These are phyloP conservation scores for Amphimallon solstitiale DNA, from an alignment of 2,888 invertebrate genomes.

Conservation along the genomic window DNA sequence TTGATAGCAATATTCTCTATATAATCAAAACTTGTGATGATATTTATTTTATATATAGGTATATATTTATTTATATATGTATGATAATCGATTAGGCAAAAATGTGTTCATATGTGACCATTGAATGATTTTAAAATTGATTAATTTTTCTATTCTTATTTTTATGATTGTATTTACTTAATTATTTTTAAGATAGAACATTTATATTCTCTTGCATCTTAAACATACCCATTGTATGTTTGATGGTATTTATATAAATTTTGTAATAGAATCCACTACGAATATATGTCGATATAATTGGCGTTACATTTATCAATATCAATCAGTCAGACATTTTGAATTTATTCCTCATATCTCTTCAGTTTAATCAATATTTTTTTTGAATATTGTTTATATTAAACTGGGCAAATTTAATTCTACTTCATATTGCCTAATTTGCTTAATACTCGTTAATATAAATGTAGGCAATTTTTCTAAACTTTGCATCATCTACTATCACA, in stretches of 20 bases:
- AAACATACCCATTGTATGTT: background rate
- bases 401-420: slow-evolving; percentile 1
- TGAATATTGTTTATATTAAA: slow-evolving; percentile 18
- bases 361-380: slow-evolving; percentile 23
- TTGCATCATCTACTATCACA: background rate
- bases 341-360: background rate
- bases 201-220: background rate
- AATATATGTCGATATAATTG: background rate
- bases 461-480: background rate
- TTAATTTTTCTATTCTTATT: slow-evolving; percentile 4
- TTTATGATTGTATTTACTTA: slow-evolving; percentile 3
- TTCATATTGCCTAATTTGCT: slow-evolving; percentile 24
- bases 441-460: slow-evolving; percentile 18
- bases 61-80: slow-evolving; percentile 29
- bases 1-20: slow-evolving; percentile 29
- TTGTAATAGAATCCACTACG: no score
- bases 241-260: background rate
- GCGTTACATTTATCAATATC: background rate
- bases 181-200: background rate
- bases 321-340: background rate
- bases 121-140: background rate
- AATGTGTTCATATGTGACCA: background rate
- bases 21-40: slow-evolving; percentile 37
- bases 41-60: slow-evolving; percentile 37
- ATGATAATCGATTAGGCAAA: background rate